These are phyloP conservation scores for Cheirogaleus major DNA, from an alignment of 2,797 vertebrate species.

Conservation along the genomic window DNA sequence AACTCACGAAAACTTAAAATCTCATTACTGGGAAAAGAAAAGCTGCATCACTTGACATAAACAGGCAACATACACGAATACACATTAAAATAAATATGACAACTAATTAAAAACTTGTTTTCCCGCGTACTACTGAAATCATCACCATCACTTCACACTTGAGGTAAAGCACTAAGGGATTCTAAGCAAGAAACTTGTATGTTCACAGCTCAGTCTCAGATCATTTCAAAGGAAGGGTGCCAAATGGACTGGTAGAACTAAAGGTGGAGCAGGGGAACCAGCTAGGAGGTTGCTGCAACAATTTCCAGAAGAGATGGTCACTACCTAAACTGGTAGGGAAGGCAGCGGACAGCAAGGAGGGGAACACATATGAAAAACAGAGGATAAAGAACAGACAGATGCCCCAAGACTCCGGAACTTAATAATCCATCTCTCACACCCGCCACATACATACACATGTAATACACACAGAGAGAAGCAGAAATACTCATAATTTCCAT, in stretches of 20 bases:
- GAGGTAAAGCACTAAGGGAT: neutral
- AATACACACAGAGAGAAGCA: neutral
- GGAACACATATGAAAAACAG: neutral
- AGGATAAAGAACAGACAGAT: fast-evolving
- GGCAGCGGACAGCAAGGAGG: neutral
- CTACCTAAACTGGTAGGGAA: neutral
- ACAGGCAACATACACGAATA: neutral
- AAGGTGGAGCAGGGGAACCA: neutral
- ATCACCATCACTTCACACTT: neutral
- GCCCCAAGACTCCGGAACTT: neutral
- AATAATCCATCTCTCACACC: neutral
- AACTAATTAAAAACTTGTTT: neutral
- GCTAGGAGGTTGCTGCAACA: neutral
- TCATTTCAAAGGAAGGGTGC: neutral
- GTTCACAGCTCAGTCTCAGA: neutral
- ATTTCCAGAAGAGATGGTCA: neutral
- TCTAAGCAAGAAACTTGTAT: neutral
- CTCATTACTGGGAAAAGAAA: neutral
- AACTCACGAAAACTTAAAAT: neutral
- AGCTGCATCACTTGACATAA: neutral
- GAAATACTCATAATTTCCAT: neutral
- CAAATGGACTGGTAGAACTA: neutral
- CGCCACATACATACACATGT: fast-evolving
- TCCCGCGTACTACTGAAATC: neutral
- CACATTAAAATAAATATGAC: neutral